Conservation (phyloP, 2,113 vertebrate species). For the Artemisiospiza belli region DNA sequence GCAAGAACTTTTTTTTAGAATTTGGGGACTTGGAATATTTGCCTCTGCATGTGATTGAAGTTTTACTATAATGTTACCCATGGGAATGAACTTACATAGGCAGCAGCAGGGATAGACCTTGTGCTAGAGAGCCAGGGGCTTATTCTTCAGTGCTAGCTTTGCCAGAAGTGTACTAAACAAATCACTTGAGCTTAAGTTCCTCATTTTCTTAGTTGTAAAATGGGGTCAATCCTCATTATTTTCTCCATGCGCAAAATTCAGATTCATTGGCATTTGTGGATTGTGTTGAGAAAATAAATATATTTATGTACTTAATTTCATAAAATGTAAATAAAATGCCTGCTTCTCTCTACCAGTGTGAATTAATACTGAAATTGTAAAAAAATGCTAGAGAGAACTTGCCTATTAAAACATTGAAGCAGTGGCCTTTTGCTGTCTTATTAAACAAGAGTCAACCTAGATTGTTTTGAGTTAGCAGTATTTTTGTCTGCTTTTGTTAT, state of each 20-base stretch:
- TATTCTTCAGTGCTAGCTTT: background rate
- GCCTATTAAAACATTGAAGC: background rate
- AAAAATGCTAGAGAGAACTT: background rate
- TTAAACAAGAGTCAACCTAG: background rate
- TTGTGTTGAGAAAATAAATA: background rate
- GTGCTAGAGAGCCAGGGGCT: background rate
- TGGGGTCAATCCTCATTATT: background rate
- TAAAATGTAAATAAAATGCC: background rate
- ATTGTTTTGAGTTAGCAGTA: slow-evolving; percentile 16
- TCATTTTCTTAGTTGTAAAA: background rate
- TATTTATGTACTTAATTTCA: background rate
- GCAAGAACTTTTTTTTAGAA: background rate
- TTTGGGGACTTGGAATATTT: background rate
- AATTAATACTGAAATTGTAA: background rate
- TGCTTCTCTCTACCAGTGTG: background rate
- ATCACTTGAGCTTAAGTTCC: background rate
- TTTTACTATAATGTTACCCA: background rate
- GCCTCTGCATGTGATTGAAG: background rate
- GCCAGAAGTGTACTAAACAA: background rate
- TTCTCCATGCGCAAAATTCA: background rate
- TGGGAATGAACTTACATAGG: background rate
- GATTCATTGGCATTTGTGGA: background rate
- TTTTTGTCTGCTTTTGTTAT: slow-evolving; percentile 29
- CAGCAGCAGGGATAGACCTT: background rate
- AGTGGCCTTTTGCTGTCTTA: background rate